Base-by-base conservation (phyloP, 2,888 invertebrate species). In the Drymonia ruficornis region DNA sequence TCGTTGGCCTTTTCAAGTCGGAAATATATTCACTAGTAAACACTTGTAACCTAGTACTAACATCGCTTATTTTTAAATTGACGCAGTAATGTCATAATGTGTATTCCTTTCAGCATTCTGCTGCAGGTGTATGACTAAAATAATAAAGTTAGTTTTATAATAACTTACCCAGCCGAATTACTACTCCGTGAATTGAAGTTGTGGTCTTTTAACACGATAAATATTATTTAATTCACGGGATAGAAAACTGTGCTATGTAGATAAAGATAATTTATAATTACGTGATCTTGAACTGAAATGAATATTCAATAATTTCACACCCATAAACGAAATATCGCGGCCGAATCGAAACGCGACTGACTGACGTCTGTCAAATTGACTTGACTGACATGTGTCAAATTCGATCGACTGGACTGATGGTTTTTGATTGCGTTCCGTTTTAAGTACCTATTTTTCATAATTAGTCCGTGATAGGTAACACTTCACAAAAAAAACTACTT, bases 251-350 rank as follows among this genome's bases (percentile, higher is more conserved):
- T 38, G 51, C 46, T 23, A 23, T 54, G 53, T 12, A 28, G 55
- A 44, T 34, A 49, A 49, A 66, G 64, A 64, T 66, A 62, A 60
- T 49, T 59, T 55, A 54, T 45, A 61, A 54, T 53, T 60, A 58
- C 52, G 58, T n/a, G 36, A 36, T n/a, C 31, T 31, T 9, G 11
- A 31, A 31, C n/a, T 60, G 40, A 53, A 56, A 57, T 52, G 71
- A 67, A 70, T 61, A 62, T 67, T 56, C 54, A 57, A 51, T 58
- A 72, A 60, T 63, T 61, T 74, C 80, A 82, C 84, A 83, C 83
- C 82, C 82, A 79, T 76, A 76, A 86, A 84, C 85, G 82, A 82
- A 87, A 85, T 81, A 73, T 70, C 70, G 67, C 70, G 75, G 72
- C 64, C 70, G 67, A 64, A 78, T 76, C 74, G 67, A 64, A 78